phyloP scores from a whole-genome alignment of 1,140 invertebrate genomes.

The Diprion similis region DNA sequence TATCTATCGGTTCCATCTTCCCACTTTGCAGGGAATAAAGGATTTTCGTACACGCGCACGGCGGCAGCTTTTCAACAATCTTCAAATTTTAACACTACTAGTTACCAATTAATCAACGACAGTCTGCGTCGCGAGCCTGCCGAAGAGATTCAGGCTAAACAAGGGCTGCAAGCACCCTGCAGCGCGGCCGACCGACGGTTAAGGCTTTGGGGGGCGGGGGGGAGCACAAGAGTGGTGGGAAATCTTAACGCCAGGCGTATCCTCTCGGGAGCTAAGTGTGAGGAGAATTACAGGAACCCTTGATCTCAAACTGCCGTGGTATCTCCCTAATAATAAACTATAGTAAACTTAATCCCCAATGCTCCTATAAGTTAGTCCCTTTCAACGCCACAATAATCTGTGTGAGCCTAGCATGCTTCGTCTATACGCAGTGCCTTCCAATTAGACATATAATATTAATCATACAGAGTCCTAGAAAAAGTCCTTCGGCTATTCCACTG shows the following conservation, averaged over 20 bases:
- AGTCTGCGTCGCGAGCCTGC: no score
- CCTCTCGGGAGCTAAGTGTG: constrained; percentile 55
- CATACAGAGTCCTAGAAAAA: no score
- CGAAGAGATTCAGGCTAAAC: no score
- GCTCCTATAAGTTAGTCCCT: constrained; percentile 63
- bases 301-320: constrained; percentile 56
- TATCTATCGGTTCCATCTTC: constrained; percentile 7
- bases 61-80: no score
- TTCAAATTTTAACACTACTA: no score
- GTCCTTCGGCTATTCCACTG: no score
- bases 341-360: constrained; percentile 57
- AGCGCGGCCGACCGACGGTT: no score
- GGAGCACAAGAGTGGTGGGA: constrained; percentile 24
- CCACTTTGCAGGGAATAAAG: neutral
- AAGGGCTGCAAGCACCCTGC: no score
- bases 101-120: no score
- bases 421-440: constrained; percentile 24
- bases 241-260: constrained; percentile 57
- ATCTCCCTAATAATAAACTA: constrained; percentile 64
- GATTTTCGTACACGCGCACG: no score
- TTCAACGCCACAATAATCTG: constrained; percentile 59
- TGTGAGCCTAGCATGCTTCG: constrained; percentile 46
- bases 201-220: no score
- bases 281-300: constrained; percentile 59
- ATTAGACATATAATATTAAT: no score